Base-by-base conservation (phyloP, 2,113 vertebrate genomes). In the Tetraodon nigroviridis region DNA sequence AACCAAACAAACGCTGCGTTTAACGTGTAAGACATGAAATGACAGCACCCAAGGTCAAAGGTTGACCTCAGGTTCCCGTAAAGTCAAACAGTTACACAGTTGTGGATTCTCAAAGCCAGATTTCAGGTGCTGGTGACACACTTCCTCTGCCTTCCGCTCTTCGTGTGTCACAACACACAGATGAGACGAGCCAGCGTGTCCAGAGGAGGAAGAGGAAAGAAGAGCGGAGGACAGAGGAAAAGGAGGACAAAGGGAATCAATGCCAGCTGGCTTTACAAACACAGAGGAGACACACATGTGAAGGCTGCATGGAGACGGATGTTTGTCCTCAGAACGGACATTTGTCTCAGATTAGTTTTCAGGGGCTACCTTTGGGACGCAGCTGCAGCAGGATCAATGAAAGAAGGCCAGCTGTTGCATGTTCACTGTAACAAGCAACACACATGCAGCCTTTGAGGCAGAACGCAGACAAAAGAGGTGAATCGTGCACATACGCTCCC, bases 121-220 rank as follows among this genome's bases (percentile, higher is more conserved):
- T 27, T 27, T 27, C 24, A 27, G 24, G 3, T 5, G 24, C 24
- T 27, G 24, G 4, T 3, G 24, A 27, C 24, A 6, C 24, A 6
- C 24, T 27, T 5, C 24, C 24, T 27, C 12, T 22, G 49, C 41
- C 66, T 61, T 51, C 52, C 21, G 21, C 12, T 22, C 29, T 8
- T 40, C 24, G 54, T 11, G 10, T 68, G 61, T 71, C 61, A 58
- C 37, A 22, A 37, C 58, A 48, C 67, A 17, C 81, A 86, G 78
- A 85, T 82, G 84, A 55, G 67, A 69, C 27, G 45, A 67, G 42
- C 20, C 46, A 32, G 44, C 44, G 16, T 50, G 73, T 61, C 49
- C 49, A 49, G 76, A 79, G 72, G 68, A 76, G 73, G 57, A 77
- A 84, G 63, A 84, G 82, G 83, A 86, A 84, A 70, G 66, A 58